Base-by-base conservation (phyloP, 2,888 invertebrate genomes). In the Colletes collaris region DNA sequence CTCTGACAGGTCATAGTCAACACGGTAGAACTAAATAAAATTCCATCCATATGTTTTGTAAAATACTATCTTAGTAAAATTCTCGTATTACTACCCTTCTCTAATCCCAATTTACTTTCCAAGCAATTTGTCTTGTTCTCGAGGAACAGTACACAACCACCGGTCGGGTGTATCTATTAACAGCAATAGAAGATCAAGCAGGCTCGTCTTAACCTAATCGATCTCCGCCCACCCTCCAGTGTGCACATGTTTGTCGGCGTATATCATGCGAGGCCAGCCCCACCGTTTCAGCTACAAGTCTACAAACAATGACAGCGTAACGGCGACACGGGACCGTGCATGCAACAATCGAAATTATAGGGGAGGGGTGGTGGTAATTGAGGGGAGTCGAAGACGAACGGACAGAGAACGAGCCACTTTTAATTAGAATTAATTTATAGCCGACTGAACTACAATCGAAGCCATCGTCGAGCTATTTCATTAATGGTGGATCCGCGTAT, bases 381-480 rank as follows among this genome's bases (percentile, higher is more conserved):
- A 40, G 40, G 13, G 7, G 8, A 4, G 56, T 16, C 6, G 13
- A 64, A 68, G n/a, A 46, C 52, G 40, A 35, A 16, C 46, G 27
- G 44, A 16, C 46, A 35, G 13, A 8, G 16, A 40, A 49, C 27
- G 35, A 19, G 58, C 19, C 27, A 27, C 13, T 64, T 64, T 69
- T 78, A 78, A 69, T 68, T 69, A 19, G 49, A 69, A 78, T 78
- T 78, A 68, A 78, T 69, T 78, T 78, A 64, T 53, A 55, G 27
- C 13, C 53, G 59, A 16, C 44, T 64, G 46, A 5, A 7, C 37
- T 16, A 53, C 49, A 50, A 44, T 46, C 27, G 16, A 65, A 50
- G 4, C 10, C 44, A n/a, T 50, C 40, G 40, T 52, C n/a, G 49
- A 16, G 56, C 58, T 46, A 35, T 46, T 73, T 58, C 50, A 58